Evolutionary conservation across 1,140 invertebrate species (phyloP).

Genomic region (Cyclargus thomasi): DNA sequence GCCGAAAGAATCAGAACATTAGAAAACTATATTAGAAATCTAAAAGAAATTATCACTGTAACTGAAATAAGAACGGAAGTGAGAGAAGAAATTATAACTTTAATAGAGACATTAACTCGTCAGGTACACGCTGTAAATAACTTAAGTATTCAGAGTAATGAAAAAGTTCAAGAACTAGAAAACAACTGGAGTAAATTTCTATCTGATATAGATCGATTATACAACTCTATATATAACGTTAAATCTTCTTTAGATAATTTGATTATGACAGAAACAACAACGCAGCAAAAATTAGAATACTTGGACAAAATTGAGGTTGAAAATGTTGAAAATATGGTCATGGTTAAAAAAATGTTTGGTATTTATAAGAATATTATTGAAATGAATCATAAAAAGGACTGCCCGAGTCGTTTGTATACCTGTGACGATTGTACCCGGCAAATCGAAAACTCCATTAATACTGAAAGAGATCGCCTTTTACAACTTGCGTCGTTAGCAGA

Average conservation of each 20-base stretch:
- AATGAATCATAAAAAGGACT: slow-evolving; percentile 64
- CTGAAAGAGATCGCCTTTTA: slow-evolving; percentile 83
- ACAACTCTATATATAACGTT: slow-evolving; percentile 72
- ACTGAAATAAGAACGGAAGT: slow-evolving; percentile 65
- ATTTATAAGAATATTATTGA: slow-evolving; percentile 47
- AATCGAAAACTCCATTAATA: slow-evolving; percentile 80
- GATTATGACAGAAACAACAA: slow-evolving; percentile 77
- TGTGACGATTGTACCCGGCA: slow-evolving; percentile 80
- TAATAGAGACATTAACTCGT: slow-evolving; percentile 61
- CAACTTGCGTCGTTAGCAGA: slow-evolving; percentile 84
- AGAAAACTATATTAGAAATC: slow-evolving; percentile 47
- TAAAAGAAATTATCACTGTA: slow-evolving; percentile 58
- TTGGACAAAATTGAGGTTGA: slow-evolving; percentile 80
- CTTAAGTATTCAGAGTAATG: slow-evolving; percentile 78
- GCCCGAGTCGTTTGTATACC: slow-evolving; percentile 79
- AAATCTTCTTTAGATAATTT: slow-evolving; percentile 75
- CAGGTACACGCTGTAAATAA: slow-evolving; percentile 77
- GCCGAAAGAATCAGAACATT: slow-evolving; percentile 45
- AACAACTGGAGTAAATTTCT: slow-evolving; percentile 83
- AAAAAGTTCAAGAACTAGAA: slow-evolving; percentile 77
- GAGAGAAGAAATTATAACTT: slow-evolving; percentile 62
- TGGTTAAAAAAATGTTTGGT: slow-evolving; percentile 48
- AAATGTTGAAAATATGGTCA: slow-evolving; percentile 65
- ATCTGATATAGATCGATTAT: slow-evolving; percentile 75
- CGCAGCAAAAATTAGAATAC: slow-evolving; percentile 78